Conservation (phyloP, 1,140 invertebrate species). For the Pogonomyrmex barbatus region DNA sequence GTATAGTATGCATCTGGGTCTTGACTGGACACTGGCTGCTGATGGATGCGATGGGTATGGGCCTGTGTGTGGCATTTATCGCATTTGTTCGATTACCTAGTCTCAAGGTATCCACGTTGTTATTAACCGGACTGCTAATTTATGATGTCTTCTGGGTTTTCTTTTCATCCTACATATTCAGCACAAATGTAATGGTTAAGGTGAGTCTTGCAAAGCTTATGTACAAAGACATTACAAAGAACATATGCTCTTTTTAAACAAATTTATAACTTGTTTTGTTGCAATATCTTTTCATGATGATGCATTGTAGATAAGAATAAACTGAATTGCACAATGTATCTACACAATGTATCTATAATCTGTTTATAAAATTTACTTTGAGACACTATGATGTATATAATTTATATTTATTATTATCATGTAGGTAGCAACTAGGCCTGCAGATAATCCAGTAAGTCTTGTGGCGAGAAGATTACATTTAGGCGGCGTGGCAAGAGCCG, state of each 20-base stretch:
- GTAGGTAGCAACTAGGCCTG: conserved; percentile 94
- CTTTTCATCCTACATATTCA: conserved; percentile 99
- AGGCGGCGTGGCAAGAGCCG: conserved; percentile 93
- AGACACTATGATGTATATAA: background rate
- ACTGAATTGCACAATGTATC: conserved; percentile 45
- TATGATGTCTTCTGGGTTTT: conserved; percentile 99
- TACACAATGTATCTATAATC: no score
- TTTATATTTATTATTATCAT: conserved; percentile 44
- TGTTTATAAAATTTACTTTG: background rate
- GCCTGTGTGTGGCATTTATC: conserved; percentile 98
- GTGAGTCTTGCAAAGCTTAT: conserved; percentile 84
- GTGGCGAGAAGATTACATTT: conserved; percentile 96
- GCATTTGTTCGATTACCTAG: conserved; percentile 98
- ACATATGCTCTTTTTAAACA: background rate
- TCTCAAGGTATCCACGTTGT: conserved; percentile 97
- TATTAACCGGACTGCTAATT: conserved; percentile 96
- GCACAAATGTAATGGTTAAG: conserved; percentile 99
- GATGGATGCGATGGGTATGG: conserved; percentile 99
- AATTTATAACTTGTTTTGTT: conserved; percentile 1
- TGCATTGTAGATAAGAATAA: conserved; percentile 3
- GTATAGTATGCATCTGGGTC: conserved; percentile 98
- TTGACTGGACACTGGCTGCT: conserved; percentile 98
- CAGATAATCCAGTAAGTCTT: conserved; percentile 98
- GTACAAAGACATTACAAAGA: background rate
- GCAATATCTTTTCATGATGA: background rate